A percentile compares a stretch with the other conserved stretches of the same genome.
These are phyloP conservation scores for Coreius guichenoti DNA, from an alignment of 2,797 vertebrate species.

Conservation along the genomic window DNA sequence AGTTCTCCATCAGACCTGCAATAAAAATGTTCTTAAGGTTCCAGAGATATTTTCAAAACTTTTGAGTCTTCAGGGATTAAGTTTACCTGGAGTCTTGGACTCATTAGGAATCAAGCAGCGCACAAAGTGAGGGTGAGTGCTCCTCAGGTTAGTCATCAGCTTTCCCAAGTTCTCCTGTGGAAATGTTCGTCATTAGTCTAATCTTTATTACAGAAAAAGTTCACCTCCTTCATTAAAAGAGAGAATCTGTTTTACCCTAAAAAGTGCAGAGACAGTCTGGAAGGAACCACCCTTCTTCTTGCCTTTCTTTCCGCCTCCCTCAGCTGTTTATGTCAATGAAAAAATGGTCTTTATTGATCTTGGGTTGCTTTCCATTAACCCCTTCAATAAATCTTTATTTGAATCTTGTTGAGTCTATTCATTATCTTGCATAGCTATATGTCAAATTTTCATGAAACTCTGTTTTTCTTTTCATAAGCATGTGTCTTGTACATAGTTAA, in stretches of 20 bases:
- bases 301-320: conserved; percentile 61
- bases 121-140: conserved; percentile 90
- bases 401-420: too few relatives aligned
- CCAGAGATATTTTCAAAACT: too few relatives aligned
- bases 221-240: background rate
- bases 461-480: background rate
- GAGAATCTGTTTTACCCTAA: conserved; percentile 73
- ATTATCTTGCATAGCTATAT: background rate
- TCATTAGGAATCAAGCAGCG: conserved; percentile 90
- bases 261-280: conserved; percentile 88
- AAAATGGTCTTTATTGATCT: background rate
- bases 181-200: background rate
- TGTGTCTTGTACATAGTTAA: background rate
- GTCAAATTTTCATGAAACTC: background rate
- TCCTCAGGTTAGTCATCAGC: conserved; percentile 81
- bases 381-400: background rate
- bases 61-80: too few relatives aligned
- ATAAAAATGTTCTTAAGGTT: too few relatives aligned
- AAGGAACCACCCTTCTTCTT: conserved; percentile 92
- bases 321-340: conserved; percentile 46
- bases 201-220: background rate
- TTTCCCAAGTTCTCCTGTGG: conserved; percentile 86
- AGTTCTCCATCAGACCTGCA: too few relatives aligned
- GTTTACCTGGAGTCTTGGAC: too few relatives aligned
- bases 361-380: background rate